Evolutionary conservation across 2,113 vertebrate genomes (phyloP).

Genomic region (Diadophis punctatus): DNA sequence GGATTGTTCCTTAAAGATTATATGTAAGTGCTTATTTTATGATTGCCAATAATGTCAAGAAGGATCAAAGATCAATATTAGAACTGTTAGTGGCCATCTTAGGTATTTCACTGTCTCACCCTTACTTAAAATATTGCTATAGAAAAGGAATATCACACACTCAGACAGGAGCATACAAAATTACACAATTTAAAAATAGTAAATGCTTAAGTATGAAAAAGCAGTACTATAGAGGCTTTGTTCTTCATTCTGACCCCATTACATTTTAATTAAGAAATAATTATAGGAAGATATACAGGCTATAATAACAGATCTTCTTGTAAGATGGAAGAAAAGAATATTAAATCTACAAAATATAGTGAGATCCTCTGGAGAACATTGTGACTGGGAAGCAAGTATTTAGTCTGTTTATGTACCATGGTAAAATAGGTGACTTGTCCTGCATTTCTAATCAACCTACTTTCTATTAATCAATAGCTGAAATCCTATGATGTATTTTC

Average conservation of each 20-base stretch:
- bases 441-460: conserved; percentile 22
- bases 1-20: background rate
- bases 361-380: conserved; percentile 29
- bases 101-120: background rate
- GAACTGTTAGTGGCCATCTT: conserved; percentile 1
- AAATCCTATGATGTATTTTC: background rate
- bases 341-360: background rate
- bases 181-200: background rate
- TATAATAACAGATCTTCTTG: background rate
- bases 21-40: background rate
- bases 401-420: conserved; percentile 1
- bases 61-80: background rate
- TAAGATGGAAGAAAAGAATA: conserved; percentile 5
- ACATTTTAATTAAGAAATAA: conserved; percentile 12
- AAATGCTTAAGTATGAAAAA: background rate
- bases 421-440: conserved; percentile 11
- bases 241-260: background rate
- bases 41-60: background rate
- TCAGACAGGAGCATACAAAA: background rate
- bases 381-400: background rate
- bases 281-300: background rate
- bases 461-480: conserved; percentile 5
- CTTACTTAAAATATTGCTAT: background rate
- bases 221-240: background rate
- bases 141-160: conserved; percentile 3